Conservation (phyloP, 2,888 invertebrate species). For the Zaprionus lineosus region DNA sequence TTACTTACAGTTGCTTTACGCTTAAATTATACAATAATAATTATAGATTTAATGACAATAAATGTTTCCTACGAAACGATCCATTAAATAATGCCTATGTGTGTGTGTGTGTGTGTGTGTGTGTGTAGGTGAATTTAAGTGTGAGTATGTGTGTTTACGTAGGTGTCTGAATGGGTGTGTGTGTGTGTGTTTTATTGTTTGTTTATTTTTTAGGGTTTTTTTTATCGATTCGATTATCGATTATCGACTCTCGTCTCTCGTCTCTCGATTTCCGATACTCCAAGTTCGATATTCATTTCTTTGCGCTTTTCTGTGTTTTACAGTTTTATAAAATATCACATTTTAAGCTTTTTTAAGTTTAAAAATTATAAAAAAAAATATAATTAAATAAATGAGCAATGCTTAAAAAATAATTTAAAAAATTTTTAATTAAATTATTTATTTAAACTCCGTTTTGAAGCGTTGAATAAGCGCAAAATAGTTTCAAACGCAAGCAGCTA, state of each 20-base stretch:
- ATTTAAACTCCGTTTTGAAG: no score
- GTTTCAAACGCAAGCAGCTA: conserved; percentile 36
- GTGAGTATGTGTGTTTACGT: conserved; percentile 27
- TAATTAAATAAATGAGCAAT: conserved; percentile 27
- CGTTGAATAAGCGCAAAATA: conserved; percentile 27
- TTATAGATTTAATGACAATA: conserved; percentile 68
- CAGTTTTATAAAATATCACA: conserved; percentile 83
- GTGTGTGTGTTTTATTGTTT: conserved; percentile 17
- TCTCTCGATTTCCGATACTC: no score
- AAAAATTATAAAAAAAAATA: conserved; percentile 16
- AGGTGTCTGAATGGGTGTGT: conserved; percentile 12
- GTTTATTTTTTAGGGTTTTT: conserved; percentile 3
- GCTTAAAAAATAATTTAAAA: conserved; percentile 5
- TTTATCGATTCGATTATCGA: conserved; percentile 17
- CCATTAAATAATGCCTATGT: not conserved
- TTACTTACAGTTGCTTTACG: conserved; percentile 71
- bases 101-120: conserved; percentile 18
- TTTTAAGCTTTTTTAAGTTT: conserved; percentile 81
- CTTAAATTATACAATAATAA: conserved; percentile 68
- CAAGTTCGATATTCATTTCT: no score
- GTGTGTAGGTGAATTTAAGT: conserved; percentile 12
- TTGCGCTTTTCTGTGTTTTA: conserved; percentile 44
- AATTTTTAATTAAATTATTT: conserved; percentile 12
- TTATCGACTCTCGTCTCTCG: conserved; percentile 30
- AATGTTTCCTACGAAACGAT: conserved; percentile 37